Conservation (phyloP, 2,797 vertebrate species). For the Rhadinocentrus ornatus region DNA sequence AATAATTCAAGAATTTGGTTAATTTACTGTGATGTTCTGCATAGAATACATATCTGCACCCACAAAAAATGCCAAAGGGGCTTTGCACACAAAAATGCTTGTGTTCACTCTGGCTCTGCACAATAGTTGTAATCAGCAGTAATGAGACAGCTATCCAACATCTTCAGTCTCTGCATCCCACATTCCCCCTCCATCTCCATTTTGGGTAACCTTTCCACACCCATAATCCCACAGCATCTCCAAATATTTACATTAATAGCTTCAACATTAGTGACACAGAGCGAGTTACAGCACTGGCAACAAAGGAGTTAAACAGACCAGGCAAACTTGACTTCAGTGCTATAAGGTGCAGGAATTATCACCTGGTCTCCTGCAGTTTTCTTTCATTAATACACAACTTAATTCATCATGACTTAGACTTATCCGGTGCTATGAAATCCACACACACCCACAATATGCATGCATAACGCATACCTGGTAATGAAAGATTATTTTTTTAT, state of each 20-base stretch:
- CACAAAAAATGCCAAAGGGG: neutral
- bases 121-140: neutral
- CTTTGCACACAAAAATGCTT: neutral
- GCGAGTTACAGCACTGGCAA: neutral
- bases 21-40: neutral
- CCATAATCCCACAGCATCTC: slow-evolving; percentile 7
- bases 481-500: neutral
- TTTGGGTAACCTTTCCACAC: slow-evolving; percentile 6
- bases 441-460: neutral
- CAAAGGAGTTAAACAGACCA: neutral
- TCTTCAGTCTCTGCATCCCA: neutral
- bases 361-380: neutral
- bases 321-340: neutral
- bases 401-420: neutral
- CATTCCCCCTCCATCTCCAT: slow-evolving; percentile 1
- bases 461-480: neutral
- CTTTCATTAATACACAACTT: neutral
- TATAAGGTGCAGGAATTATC: neutral
- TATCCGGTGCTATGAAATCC: neutral
- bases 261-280: neutral
- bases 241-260: neutral
- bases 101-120: neutral
- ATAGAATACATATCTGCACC: neutral
- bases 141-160: neutral
- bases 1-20: neutral